Conservation (phyloP, 2,113 vertebrate genomes). For the Cynocephalus volans region DNA sequence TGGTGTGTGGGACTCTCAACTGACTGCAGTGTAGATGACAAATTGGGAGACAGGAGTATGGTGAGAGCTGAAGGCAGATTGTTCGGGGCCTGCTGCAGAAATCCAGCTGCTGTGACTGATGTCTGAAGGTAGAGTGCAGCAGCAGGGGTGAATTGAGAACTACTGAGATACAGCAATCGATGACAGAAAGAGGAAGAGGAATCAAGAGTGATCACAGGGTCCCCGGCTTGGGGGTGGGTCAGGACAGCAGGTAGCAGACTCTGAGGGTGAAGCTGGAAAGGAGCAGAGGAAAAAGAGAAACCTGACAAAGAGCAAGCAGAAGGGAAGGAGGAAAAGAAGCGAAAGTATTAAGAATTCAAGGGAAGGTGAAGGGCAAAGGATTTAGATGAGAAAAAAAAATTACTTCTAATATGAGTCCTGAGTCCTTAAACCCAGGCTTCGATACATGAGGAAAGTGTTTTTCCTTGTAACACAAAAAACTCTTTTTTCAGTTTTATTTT, state of each 20-base stretch:
- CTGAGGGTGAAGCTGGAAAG: background rate
- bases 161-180: background rate
- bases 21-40: background rate
- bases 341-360: background rate
- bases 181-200: background rate
- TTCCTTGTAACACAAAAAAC: background rate
- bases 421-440: background rate
- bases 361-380: background rate
- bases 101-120: background rate
- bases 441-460: background rate
- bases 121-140: background rate
- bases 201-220: background rate
- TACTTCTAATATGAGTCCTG: background rate
- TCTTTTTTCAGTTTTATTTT: conserved; percentile 34
- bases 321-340: background rate
- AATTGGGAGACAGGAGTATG: background rate
- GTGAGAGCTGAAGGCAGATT: background rate
- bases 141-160: background rate
- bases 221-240: background rate
- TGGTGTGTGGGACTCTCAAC: fast-evolving
- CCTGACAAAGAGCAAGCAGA: background rate
- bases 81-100: background rate
- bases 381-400: background rate
- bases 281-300: background rate
- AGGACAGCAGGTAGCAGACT: background rate